These are phyloP conservation scores for Nineta flava DNA, from an alignment of 2,888 invertebrate species.

Conservation along the genomic window DNA sequence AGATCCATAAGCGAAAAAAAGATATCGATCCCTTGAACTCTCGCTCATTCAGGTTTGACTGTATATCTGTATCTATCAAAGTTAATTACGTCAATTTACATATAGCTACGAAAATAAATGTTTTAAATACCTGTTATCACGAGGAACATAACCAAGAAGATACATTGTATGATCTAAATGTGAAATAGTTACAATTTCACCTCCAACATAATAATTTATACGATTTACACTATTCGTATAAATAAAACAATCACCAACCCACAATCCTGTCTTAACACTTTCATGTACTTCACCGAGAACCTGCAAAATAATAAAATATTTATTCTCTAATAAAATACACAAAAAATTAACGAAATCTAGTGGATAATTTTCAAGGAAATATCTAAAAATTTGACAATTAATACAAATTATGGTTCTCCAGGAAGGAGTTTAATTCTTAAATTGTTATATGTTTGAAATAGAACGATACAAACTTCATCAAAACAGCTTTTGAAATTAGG, in stretches of 20 bases:
- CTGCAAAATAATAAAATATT: constrained; percentile 27
- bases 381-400: too few relatives aligned
- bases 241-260: constrained; percentile 99
- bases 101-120: too few relatives aligned
- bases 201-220: constrained; percentile 98
- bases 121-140: constrained; percentile 58
- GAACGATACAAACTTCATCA: too few relatives aligned
- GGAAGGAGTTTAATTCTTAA: too few relatives aligned
- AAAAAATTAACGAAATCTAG: not conserved
- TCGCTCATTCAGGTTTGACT: too few relatives aligned
- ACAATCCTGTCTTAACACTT: constrained; percentile 82
- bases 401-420: too few relatives aligned
- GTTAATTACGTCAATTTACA: too few relatives aligned
- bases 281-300: constrained; percentile 79
- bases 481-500: too few relatives aligned
- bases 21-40: too few relatives aligned
- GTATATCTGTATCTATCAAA: too few relatives aligned
- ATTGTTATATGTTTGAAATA: too few relatives aligned
- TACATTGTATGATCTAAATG: constrained; percentile 97
- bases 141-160: constrained; percentile 87
- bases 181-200: constrained; percentile 95
- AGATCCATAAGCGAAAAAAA: too few relatives aligned
- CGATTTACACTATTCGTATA: constrained; percentile 96
- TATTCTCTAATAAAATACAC: constrained; percentile 2
- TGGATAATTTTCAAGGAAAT: not conserved